Evolutionary conservation across 2,888 invertebrate genomes (phyloP).

Genomic region (Philereme transversata): DNA sequence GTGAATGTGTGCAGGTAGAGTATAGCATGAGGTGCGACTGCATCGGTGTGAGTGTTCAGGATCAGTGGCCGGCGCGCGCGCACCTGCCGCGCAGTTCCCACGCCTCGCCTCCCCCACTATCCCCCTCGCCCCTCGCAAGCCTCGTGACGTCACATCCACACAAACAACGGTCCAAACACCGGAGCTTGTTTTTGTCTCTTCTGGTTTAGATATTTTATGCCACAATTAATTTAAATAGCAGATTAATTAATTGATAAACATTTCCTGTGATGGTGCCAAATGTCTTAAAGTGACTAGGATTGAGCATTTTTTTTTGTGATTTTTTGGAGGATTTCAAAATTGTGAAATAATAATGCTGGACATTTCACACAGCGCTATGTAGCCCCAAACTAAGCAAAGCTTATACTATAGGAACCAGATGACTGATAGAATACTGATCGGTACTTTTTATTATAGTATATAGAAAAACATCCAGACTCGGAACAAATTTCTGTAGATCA

Average conservation of each 20-base stretch:
- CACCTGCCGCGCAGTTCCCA: slow-evolving; percentile 83
- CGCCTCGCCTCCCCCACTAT: slow-evolving; percentile 63
- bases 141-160: slow-evolving; percentile 72
- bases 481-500: too few relatives aligned
- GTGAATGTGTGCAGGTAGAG: slow-evolving; percentile 41
- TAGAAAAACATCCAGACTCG: too few relatives aligned
- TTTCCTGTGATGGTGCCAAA: slow-evolving; percentile 33
- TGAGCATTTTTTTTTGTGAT: not conserved
- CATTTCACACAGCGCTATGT: too few relatives aligned
- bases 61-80: slow-evolving; percentile 82
- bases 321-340: not conserved
- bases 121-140: slow-evolving; percentile 37
- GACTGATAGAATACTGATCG: too few relatives aligned
- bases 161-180: slow-evolving; percentile 68
- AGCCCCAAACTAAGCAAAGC: too few relatives aligned
- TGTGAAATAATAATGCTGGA: too few relatives aligned
- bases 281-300: not conserved
- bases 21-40: slow-evolving; percentile 44
- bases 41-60: slow-evolving; percentile 72
- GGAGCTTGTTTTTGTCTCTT: slow-evolving; percentile 59
- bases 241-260: slow-evolving; percentile 49
- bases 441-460: too few relatives aligned
- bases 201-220: slow-evolving; percentile 43
- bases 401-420: too few relatives aligned
- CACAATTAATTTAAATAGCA: slow-evolving; percentile 48